Base-by-base conservation (phyloP, 2,113 vertebrate species). In the Perca flavescens region DNA sequence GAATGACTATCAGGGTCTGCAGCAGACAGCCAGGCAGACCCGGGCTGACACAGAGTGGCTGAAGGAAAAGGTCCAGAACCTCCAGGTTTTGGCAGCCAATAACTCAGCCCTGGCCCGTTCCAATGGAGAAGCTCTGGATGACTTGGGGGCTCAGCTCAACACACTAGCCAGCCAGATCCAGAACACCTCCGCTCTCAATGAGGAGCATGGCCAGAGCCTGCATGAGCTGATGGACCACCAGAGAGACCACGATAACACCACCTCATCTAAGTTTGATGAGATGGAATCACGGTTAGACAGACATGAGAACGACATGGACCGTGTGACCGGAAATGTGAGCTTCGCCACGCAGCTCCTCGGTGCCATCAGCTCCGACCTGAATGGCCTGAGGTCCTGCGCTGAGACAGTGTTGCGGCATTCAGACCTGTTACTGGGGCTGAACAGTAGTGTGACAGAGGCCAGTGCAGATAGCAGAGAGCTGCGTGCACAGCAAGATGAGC, bases 1-100 rank as follows among this genome's bases (percentile, higher is more conserved):
- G 92, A 98, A 96, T n/a, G 97, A 98, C 87, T 99, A 97, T 90
- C 97, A 98, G 91, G 96, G 95, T 83, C 94, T 99, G 75, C 97
- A 99, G 88, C 97, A 99, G 91, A 95, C 96, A 58, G 95, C 97
- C 77, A 93, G 97, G 78, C 97, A 98, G 91, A 96, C 96, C 31
- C 93, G 83, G 62, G 95, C 96, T 10, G 97, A 99, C 84, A 95
- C 96, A 0, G 96, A 97, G 50, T 99, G 97, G 98, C 94, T 99
- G 10, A 98, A 97, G 85, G 97, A 98, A 86, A 99, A 97, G 88
- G 94, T 99, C 8, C 97, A 97, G 88, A 97, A 95, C 89, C 94
- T 99, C 70, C 98, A 98, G 89, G 93, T 91, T 0, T 91, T 99
- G 90, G 96, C 97, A 5, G 89, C 96, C 71, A 99, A 99, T 91